Evolutionary conservation across 2,888 invertebrate species (phyloP).

Genomic region (Epiblema foenella): DNA sequence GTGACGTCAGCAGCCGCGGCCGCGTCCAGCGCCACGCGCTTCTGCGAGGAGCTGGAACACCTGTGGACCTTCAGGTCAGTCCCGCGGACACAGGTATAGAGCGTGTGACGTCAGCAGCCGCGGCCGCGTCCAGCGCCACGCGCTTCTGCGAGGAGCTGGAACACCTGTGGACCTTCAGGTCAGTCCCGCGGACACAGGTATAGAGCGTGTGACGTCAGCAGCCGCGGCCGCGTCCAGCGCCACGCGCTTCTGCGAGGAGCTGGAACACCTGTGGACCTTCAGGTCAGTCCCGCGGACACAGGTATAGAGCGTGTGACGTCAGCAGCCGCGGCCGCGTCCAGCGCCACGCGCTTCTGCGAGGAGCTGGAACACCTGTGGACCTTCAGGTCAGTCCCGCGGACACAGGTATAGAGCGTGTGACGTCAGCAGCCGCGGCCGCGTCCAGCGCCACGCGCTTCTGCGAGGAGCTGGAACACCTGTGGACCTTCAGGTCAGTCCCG

Average conservation of each 20-base stretch:
- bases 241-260: slow-evolving; percentile 91
- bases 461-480: slow-evolving; percentile 91
- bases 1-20: slow-evolving; percentile 89
- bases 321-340: slow-evolving; percentile 89
- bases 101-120: slow-evolving; percentile 88
- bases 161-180: slow-evolving; percentile 91
- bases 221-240: slow-evolving; percentile 91
- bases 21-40: slow-evolving; percentile 90
- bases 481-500: slow-evolving; percentile 85
- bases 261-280: slow-evolving; percentile 93
- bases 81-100: slow-evolving; percentile 66
- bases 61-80: slow-evolving; percentile 89
- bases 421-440: slow-evolving; percentile 89
- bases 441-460: slow-evolving; percentile 92
- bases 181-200: neutral
- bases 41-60: slow-evolving; percentile 91
- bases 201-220: slow-evolving; percentile 77
- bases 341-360: slow-evolving; percentile 92
- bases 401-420: slow-evolving; percentile 50
- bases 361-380: slow-evolving; percentile 93
- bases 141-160: slow-evolving; percentile 92
- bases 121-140: slow-evolving; percentile 90
- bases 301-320: slow-evolving; percentile 64
- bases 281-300: neutral
- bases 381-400: slow-evolving; percentile 66